Evolutionary conservation across 2,113 vertebrate species (phyloP), one percentile per base, ranked within the genome.

Genomic region (Apeltes quadracus): DNA sequence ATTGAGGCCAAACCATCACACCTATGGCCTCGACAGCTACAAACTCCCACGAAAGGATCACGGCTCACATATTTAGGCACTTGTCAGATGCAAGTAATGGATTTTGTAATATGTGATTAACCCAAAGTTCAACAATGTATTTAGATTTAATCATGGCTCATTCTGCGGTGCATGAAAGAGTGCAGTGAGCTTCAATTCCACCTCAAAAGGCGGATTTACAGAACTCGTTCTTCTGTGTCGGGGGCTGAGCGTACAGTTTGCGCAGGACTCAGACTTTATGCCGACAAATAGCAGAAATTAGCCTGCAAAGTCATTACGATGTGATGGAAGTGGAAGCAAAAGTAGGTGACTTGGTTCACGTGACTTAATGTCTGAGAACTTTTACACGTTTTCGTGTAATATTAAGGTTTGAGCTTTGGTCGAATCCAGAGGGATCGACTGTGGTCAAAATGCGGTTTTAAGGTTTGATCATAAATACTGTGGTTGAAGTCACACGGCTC

Each of bases 51-150:
- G 38, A 25, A 67, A 72, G 57, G 81, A 85, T 84, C 83, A 63
- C 59, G 74, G 76, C 78, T 57, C 76, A 72, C 79, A 83, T 88
- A 76, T 79, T 73, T 29, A 59, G 78, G 73, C 84, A 83, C 88
- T 88, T 91, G 85, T 90, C 87, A 87, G 81, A 78, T 85, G 79
- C 68, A 94, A 93, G 85, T 90, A 91, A 92, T 92, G 89, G 72
- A 63, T 88, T 91, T 90, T 86, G 68, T 88, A 92, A 91, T 91
- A 76, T 82, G 84, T 90, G 88, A 90, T 93, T 92, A 92, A 92
- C 88, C 89, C 68, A 50, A 72, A 84, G 86, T 89, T 91, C 86
- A 89, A 76, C 70, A 86, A 61, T 71, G 81, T 72, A 79, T 92
- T 90, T 79, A 77, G 69, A 90, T 91, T 84, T 86, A 91, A 89